phyloP scores from a whole-genome alignment of 2,888 invertebrate species.

The Watsonalla cultraria region DNA sequence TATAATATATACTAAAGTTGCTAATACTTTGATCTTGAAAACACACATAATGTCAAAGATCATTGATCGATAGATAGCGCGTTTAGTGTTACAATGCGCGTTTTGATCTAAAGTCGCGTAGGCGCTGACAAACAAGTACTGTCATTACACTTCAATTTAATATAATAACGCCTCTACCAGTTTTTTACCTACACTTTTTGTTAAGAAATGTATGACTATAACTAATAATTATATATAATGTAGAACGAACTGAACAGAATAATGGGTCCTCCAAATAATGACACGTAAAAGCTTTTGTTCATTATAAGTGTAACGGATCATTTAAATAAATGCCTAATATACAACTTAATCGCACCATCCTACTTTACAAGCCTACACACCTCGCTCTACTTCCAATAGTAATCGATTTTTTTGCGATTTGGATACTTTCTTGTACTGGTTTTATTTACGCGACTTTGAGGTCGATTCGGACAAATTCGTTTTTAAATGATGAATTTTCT shows the following conservation, averaged over 20 bases:
- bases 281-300: slow-evolving; percentile 15
- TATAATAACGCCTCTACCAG: slow-evolving; percentile 51
- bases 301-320: slow-evolving; percentile 19
- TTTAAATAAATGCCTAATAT: slow-evolving; percentile 6
- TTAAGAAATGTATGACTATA: slow-evolving; percentile 27
- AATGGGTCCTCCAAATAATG: slow-evolving; percentile 24
- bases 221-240: slow-evolving; percentile 20
- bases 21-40: slow-evolving; percentile 28
- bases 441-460: background rate
- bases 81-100: slow-evolving; percentile 21
- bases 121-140: slow-evolving; percentile 41
- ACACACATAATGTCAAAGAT: slow-evolving; percentile 37
- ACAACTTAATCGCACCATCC: background rate
- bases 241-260: slow-evolving; percentile 17
- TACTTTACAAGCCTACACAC: background rate
- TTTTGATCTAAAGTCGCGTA: slow-evolving; percentile 40
- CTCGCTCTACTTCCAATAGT: background rate
- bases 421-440: background rate
- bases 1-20: slow-evolving; percentile 8
- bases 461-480: background rate
- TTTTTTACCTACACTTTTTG: slow-evolving; percentile 45
- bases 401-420: background rate
- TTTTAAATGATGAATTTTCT: background rate
- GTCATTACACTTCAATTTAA: slow-evolving; percentile 60
- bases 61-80: slow-evolving; percentile 33